Base-by-base conservation (phyloP, 2,888 invertebrate species). In the Drosophila nr. perissopoda region DNA sequence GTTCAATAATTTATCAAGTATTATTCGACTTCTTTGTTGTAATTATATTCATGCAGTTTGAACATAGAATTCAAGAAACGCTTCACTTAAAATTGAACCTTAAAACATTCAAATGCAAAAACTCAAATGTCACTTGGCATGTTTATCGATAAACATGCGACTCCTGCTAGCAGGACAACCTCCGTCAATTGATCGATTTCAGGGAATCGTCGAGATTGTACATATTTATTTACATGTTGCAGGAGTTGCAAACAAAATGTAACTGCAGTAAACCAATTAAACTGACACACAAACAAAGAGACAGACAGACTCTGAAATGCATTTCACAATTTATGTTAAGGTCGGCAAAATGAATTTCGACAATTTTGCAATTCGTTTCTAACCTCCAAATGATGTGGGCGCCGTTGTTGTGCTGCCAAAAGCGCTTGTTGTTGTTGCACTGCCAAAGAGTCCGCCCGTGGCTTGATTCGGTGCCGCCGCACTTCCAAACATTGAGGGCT, bases 351-450 rank as follows among this genome's bases (percentile, higher is more conserved):
- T 29, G 8, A 18, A 18, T 53, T 18, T 18, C 13, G 7, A 16
- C 18, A 29, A 3, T 62, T 46, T 4, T 16, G 8, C 21, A 7
- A 58, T 69, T 88, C 83, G 70, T 52, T 29, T 77, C 86, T 91
- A 89, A 93, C 93, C 92, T 87, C 93, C 93, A 90, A 93, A 93
- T 54, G 92, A 71, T 29, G 67, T 69, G 3, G 79, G 79, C 38
- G 89, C 75, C 57, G 95, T 93, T 21, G 95, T 94, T 5, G 95
- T 93, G 68, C 94, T 92, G 18, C 96, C 96, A 93, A 97, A 96
- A 7, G 95, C 94, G 2, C 95, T 94, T 2, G 95, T 92, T 1
- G 95, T 94, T 0, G 95, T 93, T 1, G 95, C 93, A 3, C 96
- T 95, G 7, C 96, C 96, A 74, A 92, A 92, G 6, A 92, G 66